phyloP scores from a whole-genome alignment of 2,113 vertebrate species.

The Ceyx margarethae region DNA sequence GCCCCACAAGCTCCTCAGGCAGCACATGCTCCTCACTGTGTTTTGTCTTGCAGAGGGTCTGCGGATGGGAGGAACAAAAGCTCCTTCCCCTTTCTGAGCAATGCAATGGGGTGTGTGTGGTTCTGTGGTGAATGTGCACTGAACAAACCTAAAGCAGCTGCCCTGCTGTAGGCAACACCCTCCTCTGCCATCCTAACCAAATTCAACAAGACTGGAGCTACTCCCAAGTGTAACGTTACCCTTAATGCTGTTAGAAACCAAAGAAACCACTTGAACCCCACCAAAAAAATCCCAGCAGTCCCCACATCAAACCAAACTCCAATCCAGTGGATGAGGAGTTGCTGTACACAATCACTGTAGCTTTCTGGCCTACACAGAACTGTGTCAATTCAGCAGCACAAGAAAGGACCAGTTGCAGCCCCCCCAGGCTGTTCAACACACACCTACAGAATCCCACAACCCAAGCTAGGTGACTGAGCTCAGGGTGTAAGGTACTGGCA shows the following conservation, averaged over 20 bases:
- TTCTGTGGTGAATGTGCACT: accelerated
- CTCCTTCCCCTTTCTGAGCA: neutral
- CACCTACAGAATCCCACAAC: neutral
- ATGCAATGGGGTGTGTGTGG: neutral
- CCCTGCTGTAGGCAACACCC: neutral
- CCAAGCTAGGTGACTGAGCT: neutral
- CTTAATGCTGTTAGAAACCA: neutral
- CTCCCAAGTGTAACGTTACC: neutral
- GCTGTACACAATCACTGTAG: neutral
- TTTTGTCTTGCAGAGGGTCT: neutral
- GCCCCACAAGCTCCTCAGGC: neutral
- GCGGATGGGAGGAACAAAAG: too few relatives aligned
- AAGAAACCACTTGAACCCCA: neutral
- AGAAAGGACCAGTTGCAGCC: neutral
- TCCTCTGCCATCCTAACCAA: neutral
- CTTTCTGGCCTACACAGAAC: neutral
- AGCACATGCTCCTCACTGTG: neutral
- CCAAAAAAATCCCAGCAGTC: neutral
- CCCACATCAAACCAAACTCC: neutral
- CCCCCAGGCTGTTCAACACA: neutral
- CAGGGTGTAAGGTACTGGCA: accelerated
- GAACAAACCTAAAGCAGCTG: neutral
- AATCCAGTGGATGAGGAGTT: neutral
- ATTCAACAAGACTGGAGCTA: neutral
- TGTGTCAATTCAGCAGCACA: neutral